Base-by-base conservation (phyloP, 2,888 invertebrate species). In the Drosophila picticornis region DNA sequence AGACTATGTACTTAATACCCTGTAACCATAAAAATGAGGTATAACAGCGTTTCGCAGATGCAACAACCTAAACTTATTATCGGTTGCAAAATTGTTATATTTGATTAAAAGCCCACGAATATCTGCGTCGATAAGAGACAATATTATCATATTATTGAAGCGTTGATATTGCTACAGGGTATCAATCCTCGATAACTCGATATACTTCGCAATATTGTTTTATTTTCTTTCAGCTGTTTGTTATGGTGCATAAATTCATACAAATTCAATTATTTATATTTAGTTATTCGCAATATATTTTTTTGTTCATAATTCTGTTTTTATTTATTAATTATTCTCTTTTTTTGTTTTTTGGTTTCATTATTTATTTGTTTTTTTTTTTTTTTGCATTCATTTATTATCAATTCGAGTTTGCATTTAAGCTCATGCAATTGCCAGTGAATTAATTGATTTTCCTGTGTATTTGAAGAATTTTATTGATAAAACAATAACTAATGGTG, bases 181-280 rank as follows among this genome's bases (percentile, higher is more conserved):
- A 55, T 67, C 5, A 13, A 4, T 9, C 0, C 13, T 11, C 9
- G 9, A 31, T 1, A n/a, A 7, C 13, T 22, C 31, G 11, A 10
- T 25, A 19, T 13, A 11, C 2, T 31, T 22, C 5, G 13, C 0
- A 9, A 13, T 13, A 16, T 11, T 25, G 25, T 16, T 19, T 5
- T 40, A 25, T 64, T 25, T 50, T 36, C 2, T 19, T 51, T 34
- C 52, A 58, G 32, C 72, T 73, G 55, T 40, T 55, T 53, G 38
- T 25, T 58, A 9, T 22, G 38, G 16, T 75, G 72, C 66, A 83
- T 76, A 81, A 80, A 72, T 83, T 68, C 81, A 81, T 85, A 67
- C 36, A 77, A 77, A 71, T 52, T 75, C 19, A 66, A 77, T 77
- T 76, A 52, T 67, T 68, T 68, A 34, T 52, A 69, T 70, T 85